phyloP scores from a whole-genome alignment of 2,113 vertebrate genomes.

The Sturnus vulgaris region DNA sequence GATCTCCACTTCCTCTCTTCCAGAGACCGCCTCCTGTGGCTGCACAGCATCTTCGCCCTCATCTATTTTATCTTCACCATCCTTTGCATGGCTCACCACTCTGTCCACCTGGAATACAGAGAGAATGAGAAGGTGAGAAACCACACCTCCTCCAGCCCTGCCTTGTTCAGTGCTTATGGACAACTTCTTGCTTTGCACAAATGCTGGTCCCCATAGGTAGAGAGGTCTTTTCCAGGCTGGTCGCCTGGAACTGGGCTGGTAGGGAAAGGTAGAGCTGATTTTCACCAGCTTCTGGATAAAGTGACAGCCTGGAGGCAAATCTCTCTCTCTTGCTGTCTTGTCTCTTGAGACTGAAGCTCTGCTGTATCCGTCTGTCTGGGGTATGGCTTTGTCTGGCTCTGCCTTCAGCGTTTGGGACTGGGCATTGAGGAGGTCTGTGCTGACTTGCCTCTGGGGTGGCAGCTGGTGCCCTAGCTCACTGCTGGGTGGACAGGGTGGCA shows the following conservation, averaged over 20 bases:
- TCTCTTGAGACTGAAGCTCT: neutral
- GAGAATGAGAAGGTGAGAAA: conserved; percentile 85
- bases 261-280: neutral
- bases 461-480: fast-evolving
- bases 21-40: conserved; percentile 89
- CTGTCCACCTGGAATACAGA: conserved; percentile 83
- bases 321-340: neutral
- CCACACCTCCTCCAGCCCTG: neutral
- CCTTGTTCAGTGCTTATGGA: neutral
- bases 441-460: neutral
- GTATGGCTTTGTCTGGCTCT: neutral
- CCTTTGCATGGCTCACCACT: conserved; percentile 91
- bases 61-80: conserved; percentile 89
- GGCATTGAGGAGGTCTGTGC: neutral
- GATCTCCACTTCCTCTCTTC: neutral
- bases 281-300: neutral
- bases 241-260: neutral
- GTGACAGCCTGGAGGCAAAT: neutral
- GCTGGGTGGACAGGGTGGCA: neutral
- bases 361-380: neutral
- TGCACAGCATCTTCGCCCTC: conserved; percentile 89
- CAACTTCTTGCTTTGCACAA: neutral
- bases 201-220: neutral
- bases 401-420: neutral
- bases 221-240: neutral